Evolutionary conservation across 2,888 invertebrate genomes (phyloP).

Genomic region (Cenopis cana): DNA sequence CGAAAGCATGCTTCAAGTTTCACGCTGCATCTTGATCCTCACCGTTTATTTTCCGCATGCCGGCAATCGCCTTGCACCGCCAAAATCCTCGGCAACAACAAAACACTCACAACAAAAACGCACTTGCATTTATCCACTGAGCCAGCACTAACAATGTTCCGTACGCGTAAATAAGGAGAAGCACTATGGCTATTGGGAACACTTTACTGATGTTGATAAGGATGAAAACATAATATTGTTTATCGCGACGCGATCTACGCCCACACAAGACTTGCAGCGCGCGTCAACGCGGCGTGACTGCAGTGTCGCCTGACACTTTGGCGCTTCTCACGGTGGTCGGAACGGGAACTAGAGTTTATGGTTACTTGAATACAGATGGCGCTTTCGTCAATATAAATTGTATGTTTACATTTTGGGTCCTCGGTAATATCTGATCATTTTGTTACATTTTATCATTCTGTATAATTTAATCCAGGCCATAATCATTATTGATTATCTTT

Average conservation of each 20-base stretch:
- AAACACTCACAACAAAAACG: slow-evolving; percentile 75
- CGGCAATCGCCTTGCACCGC: slow-evolving; percentile 75
- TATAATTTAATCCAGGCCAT: background rate
- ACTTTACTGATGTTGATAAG: slow-evolving; percentile 71
- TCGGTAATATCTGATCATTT: background rate
- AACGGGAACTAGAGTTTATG: slow-evolving; percentile 56
- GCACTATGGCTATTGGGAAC: slow-evolving; percentile 57
- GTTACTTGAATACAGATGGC: slow-evolving; percentile 65
- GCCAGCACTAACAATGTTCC: slow-evolving; percentile 59
- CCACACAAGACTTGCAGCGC: slow-evolving; percentile 79
- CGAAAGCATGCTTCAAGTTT: slow-evolving; percentile 47
- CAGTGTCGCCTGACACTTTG: slow-evolving; percentile 79
- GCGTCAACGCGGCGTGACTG: slow-evolving; percentile 84
- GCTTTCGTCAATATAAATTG: slow-evolving; percentile 48
- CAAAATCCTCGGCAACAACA: slow-evolving; percentile 81
- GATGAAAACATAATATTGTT: slow-evolving; percentile 74
- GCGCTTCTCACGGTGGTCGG: slow-evolving; percentile 62
- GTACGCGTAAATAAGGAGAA: slow-evolving; percentile 50
- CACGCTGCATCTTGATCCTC: slow-evolving; percentile 54
- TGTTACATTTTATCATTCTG: background rate
- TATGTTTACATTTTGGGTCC: slow-evolving; percentile 39
- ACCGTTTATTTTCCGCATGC: slow-evolving; percentile 84
- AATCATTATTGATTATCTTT: too few species aligned
- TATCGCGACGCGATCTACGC: slow-evolving; percentile 79
- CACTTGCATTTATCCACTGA: slow-evolving; percentile 70